Percentiles rank a stretch among this genome's conserved stretches.
Evolutionary conservation across 2,888 invertebrate genomes (phyloP).

Genomic region (Chelonus formosanus): DNA sequence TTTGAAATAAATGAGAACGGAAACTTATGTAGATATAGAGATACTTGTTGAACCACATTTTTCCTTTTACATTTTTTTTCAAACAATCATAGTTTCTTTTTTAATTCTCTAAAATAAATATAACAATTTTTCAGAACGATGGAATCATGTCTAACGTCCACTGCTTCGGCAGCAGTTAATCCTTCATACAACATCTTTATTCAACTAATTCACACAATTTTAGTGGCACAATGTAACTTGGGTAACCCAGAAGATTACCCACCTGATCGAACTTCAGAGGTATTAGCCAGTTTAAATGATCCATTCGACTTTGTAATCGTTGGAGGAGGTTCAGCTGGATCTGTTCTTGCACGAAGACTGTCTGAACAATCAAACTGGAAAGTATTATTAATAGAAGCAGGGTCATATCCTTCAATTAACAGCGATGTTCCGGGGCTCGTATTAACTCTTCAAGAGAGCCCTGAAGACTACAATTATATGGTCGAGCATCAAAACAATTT

Average conservation of each 20-base stretch:
- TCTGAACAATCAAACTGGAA: conserved; percentile 65
- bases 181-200: conserved; percentile 68
- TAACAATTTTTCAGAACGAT: conserved; percentile 32
- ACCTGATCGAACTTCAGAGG: conserved; percentile 65
- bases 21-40: too few species aligned
- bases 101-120: conserved; percentile 6
- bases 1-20: too few species aligned
- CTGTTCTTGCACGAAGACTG: conserved; percentile 67
- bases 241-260: conserved; percentile 70
- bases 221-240: conserved; percentile 72
- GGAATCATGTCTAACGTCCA: conserved; percentile 49
- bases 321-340: conserved; percentile 68
- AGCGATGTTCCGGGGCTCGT: conserved; percentile 66
- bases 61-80: too few species aligned
- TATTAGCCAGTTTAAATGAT: conserved; percentile 47
- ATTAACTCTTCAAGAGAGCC: conserved; percentile 50
- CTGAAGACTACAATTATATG: conserved; percentile 66
- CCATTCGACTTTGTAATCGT: conserved; percentile 59
- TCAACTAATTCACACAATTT: conserved; percentile 69
- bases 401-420: conserved; percentile 64
- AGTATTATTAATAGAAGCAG: conserved; percentile 68
- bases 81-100: neutral
- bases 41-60: too few species aligned
- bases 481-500: conserved; percentile 64
- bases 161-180: conserved; percentile 50